Base-by-base conservation (phyloP, 1,140 invertebrate genomes). In the Anoplolepis gracilipes region DNA sequence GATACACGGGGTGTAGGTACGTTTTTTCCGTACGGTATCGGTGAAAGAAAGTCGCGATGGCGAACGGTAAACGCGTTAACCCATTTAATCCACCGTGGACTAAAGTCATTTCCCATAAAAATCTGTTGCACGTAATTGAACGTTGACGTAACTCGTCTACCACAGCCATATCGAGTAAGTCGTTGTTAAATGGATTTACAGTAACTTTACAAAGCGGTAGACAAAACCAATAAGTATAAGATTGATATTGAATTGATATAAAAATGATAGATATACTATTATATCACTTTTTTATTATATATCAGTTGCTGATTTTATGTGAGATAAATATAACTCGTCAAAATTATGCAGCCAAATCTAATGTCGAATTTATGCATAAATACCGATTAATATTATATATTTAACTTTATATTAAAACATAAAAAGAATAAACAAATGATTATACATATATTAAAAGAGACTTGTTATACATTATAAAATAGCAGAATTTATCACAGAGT, bases 1-100 rank as follows among this genome's bases (percentile, higher is more conserved):
- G 16, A 49, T 49, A 42, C n/a, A n/a, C n/a, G 57, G 16, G 13
- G n/a, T 19, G 8, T 25, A 30, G 49, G 42, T 62, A n/a, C n/a
- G n/a, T n/a, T n/a, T 69, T 53, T 61, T 64, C 55, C 61, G 61
- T 16, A 42, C 36, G 36, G 19, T 6, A 33, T 16, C 57, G 57
- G 25, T 39, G 16, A 85, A 77, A 59, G 85, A 87, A 85, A 86
- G 53, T 36, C 28, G 46, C 30, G 65, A 13, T 7, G 36, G 85
- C 69, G 30, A 76, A 25, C 33, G 30, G 13, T 53, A 22, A 70
- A 55, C 64, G 30, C 33, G 39, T 88, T 84, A 86, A 82, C 70
- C 55, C 85, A 82, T 73, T 88, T 86, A 86, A 88, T 86, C 64
- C 46, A 59, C 49, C 55, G 65, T 55, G 64, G 28, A 28, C 33